Evolutionary conservation across 2,797 vertebrate species (phyloP).

Genomic region (Sebastiscus albofasciatus): DNA sequence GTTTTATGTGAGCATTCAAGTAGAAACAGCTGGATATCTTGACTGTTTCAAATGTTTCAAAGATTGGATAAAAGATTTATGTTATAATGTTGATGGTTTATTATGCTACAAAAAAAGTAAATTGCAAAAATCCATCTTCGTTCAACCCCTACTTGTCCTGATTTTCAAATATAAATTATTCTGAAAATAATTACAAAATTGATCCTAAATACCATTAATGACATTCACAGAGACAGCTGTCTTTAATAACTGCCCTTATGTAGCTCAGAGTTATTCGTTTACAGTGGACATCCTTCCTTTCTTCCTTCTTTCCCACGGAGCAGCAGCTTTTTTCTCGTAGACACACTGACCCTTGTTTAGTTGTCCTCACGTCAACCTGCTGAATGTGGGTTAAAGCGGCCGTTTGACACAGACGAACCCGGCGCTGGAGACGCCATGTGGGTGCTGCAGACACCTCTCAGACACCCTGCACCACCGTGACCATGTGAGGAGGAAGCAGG

Average conservation of each 20-base stretch:
- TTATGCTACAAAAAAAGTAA: neutral
- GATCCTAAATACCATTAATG: neutral
- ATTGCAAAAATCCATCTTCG: neutral
- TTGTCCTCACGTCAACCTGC: conserved; percentile 42
- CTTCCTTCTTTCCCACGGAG: conserved; percentile 6
- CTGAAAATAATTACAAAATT: neutral
- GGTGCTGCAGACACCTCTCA: conserved; percentile 48
- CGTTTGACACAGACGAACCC: conserved; percentile 41
- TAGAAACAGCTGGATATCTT: conserved; percentile 1
- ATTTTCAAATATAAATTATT: neutral
- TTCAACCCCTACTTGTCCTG: neutral
- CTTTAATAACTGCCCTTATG: neutral
- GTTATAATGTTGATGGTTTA: neutral
- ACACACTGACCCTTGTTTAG: conserved; percentile 23
- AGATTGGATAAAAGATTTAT: neutral
- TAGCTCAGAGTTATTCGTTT: neutral
- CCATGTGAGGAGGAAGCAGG: conserved; percentile 35
- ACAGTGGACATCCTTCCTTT: neutral
- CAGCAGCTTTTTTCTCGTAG: neutral
- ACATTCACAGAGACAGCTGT: neutral
- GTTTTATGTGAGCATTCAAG: neutral
- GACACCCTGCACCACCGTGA: conserved; percentile 17
- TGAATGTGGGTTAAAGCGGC: conserved; percentile 43
- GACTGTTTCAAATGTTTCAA: neutral
- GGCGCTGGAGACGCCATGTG: conserved; percentile 11